A percentile compares a stretch with the other conserved stretches of the same genome.
These are phyloP conservation scores for Ennomos fuscantarius DNA, from an alignment of 2,888 invertebrate species.

Conservation along the genomic window DNA sequence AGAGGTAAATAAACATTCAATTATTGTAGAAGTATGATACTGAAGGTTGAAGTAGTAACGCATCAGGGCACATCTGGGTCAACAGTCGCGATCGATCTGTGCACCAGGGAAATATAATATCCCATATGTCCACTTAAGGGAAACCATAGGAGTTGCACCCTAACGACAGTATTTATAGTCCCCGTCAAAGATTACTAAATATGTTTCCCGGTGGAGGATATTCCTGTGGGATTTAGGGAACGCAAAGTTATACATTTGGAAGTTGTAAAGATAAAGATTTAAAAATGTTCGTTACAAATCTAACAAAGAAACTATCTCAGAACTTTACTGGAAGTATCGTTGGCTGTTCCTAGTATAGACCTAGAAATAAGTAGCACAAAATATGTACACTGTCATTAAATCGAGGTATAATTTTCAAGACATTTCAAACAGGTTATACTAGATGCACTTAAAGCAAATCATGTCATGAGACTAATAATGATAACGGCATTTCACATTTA, in stretches of 20 bases:
- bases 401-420: constrained; percentile 24
- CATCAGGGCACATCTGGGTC: constrained; percentile 58
- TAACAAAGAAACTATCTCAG: neutral
- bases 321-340: neutral
- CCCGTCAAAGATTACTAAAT: no score
- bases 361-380: constrained; percentile 14
- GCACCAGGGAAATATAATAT: constrained; percentile 33
- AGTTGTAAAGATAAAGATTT: no score
- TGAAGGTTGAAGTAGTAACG: constrained; percentile 55
- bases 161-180: constrained; percentile 5
- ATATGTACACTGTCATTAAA: constrained; percentile 12
- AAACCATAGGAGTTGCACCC: constrained; percentile 54
- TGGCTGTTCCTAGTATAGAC: neutral
- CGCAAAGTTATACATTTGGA: no score
- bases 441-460: constrained; percentile 45
- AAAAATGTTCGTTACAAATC: no score
- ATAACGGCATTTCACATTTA: constrained; percentile 42
- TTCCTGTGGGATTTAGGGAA: no score
- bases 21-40: constrained; percentile 35
- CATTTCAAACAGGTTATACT: constrained; percentile 51
- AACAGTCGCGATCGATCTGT: constrained; percentile 39
- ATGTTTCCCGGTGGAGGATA: no score
- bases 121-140: constrained; percentile 39
- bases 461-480: constrained; percentile 45
- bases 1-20: constrained; percentile 1